Evolutionary conservation across 1,140 invertebrate genomes (phyloP), one percentile per base, ranked within the genome.

Genomic region (Globodera rostochiensis): DNA sequence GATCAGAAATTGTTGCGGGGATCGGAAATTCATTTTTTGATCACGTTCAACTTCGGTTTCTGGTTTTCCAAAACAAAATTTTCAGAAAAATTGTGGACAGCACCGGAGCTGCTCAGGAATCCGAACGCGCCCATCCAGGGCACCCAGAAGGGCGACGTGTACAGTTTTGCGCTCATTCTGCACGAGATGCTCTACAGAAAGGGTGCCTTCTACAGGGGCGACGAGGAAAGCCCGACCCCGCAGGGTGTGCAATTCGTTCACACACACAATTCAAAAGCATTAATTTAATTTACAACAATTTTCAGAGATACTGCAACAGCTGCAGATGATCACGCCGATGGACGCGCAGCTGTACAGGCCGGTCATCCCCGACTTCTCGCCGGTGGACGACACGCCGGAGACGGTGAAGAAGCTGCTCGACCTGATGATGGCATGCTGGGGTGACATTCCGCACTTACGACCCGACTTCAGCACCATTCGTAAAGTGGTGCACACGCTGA

Each of bases 151-250:
- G 95, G 94, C 0, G 97, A 98, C 89, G 93, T 96, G 19, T 98
- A 98, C 90, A 95, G 95, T n/a, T 98, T 98, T 89, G 94, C 93
- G 6, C 94, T 98, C 70, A 93, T 98, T 64, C 91, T 98, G 11
- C 98, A 97, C 90, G 97, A 98, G 86, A 91, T 92, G 77, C 87
- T 92, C 13, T 92, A 91, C 82, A 91, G 95, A 80, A 94, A 94
- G 90, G 96, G 96, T 46, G 94, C 94, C 8, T 97, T 97, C 90
- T 95, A 94, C 91, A 88, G 86, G 36, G 85, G 95, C 66, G 95
- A 95, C 83, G 92, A 93, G 81, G 90, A 92, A 75, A 91, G 93
- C 77, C 91, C 93, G 80, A 90, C 92, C 74, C 94, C 94, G 4
- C 46, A 93, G 92, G 94, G 94, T 93, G 90, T 92, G 50, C 11